Conservation (phyloP, 2,797 vertebrate species). For the Acanthornis magna region DNA sequence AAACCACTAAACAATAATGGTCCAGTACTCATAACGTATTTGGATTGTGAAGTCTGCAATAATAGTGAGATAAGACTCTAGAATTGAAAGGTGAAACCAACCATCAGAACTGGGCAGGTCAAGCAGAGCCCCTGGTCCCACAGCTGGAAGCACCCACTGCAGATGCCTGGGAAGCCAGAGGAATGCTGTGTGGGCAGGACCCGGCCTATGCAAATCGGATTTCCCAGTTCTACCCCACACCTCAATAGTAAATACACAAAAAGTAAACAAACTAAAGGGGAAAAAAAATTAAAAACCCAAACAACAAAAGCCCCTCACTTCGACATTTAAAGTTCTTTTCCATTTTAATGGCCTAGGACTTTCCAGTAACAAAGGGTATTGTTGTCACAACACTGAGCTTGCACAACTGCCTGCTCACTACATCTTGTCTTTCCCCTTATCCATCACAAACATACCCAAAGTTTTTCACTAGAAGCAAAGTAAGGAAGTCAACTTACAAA, state of each 20-base stretch:
- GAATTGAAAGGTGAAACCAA: not conserved
- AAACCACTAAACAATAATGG: not conserved
- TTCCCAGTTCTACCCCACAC: not conserved
- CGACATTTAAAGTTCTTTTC: not conserved
- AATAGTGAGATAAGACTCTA: not conserved
- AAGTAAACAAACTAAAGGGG: not conserved
- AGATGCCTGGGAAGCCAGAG: not conserved
- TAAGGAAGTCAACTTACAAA: not conserved
- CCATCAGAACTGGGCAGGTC: not conserved
- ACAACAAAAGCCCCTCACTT: not conserved
- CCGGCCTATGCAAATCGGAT: not conserved
- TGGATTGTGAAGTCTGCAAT: not conserved
- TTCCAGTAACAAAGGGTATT: conserved; percentile 38
- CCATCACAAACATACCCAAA: not conserved
- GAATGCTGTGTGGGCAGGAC: not conserved
- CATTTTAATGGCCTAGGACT: not conserved
- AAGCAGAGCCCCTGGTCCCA: not conserved
- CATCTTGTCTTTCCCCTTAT: not conserved
- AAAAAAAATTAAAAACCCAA: not conserved
- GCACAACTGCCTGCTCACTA: not conserved
- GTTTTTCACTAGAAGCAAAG: not conserved
- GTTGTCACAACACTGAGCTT: not conserved
- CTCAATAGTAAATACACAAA: not conserved
- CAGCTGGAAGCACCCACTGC: not conserved
- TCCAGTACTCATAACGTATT: not conserved